A percentile compares a stretch with the other conserved stretches of the same genome.
phyloP scores from a whole-genome alignment of 1,140 invertebrate genomes.

The Helicoverpa zea region DNA sequence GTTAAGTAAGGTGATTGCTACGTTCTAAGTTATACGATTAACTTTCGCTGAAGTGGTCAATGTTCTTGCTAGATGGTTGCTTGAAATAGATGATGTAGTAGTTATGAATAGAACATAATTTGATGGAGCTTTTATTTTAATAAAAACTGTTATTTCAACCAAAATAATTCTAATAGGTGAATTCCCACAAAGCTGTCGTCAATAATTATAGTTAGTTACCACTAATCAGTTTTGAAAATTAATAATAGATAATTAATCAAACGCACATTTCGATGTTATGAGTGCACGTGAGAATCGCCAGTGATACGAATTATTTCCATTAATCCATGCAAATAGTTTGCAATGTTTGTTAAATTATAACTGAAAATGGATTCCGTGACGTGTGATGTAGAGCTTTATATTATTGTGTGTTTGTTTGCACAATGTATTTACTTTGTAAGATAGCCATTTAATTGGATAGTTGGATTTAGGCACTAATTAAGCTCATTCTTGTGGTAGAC shows the following conservation, averaged over 20 bases:
- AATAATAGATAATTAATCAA: constrained; percentile 56
- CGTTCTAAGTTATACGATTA: constrained; percentile 1
- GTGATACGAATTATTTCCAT: constrained; percentile 43
- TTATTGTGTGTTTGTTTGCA: background rate
- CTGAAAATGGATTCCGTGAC: constrained; percentile 51
- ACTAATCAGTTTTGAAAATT: background rate
- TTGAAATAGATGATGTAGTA: background rate
- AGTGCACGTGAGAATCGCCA: constrained; percentile 36
- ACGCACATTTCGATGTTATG: constrained; percentile 50
- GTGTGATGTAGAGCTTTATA: constrained; percentile 2
- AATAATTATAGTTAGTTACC: background rate
- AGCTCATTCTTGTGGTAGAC: too few species aligned
- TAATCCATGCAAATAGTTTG: constrained; percentile 50
- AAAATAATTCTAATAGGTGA: background rate
- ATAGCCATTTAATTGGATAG: background rate
- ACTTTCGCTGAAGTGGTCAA: background rate
- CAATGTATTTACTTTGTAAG: constrained; percentile 1
- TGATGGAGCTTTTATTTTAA: too few species aligned
- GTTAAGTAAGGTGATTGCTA: constrained; percentile 12
- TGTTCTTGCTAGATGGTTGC: background rate
- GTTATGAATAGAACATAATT: too few species aligned
- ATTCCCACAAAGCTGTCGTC: background rate
- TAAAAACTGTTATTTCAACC: too few species aligned
- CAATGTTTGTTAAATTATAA: constrained; percentile 58
- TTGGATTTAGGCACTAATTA: background rate